Conservation (phyloP, 2,797 vertebrate genomes). For the Erpetoichthys calabaricus region DNA sequence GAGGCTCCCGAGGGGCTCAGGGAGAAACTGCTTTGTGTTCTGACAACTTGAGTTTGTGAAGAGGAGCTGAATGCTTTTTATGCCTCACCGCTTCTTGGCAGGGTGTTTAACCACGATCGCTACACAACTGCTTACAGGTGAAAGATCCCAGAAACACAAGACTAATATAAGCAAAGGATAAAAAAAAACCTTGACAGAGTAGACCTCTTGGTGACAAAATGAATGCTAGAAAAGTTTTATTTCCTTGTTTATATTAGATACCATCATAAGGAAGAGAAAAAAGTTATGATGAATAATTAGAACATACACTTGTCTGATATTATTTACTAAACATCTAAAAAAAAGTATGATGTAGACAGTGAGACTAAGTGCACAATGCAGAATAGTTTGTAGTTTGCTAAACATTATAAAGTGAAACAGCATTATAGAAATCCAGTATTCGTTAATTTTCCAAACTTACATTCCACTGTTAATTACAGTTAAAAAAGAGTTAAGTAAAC, state of each 20-base stretch:
- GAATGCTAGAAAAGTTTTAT: neutral
- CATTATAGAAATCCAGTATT: too few species aligned
- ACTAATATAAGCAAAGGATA: slow-evolving; percentile 4
- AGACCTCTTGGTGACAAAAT: neutral
- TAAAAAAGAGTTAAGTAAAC: too few species aligned
- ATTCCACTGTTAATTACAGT: too few species aligned
- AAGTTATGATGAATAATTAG: too few species aligned
- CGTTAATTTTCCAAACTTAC: too few species aligned
- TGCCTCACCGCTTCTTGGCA: slow-evolving; percentile 37
- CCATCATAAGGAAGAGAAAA: too few species aligned
- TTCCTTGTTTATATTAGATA: neutral
- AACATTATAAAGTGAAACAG: too few species aligned
- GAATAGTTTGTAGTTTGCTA: too few species aligned
- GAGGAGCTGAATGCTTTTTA: slow-evolving; percentile 30
- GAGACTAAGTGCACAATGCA: too few species aligned
- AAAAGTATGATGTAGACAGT: too few species aligned
- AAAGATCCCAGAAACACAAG: slow-evolving; percentile 21
- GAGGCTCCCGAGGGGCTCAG: slow-evolving; percentile 45
- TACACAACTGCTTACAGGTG: slow-evolving; percentile 38
- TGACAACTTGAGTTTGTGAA: slow-evolving; percentile 40
- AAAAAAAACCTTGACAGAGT: slow-evolving; percentile 9
- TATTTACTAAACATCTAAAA: too few species aligned
- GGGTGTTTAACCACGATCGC: slow-evolving; percentile 42
- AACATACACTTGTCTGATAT: too few species aligned
- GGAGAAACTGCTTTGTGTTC: slow-evolving; percentile 53